phyloP scores from a whole-genome alignment of 2,888 invertebrate species.

The Acronicta leporina region DNA sequence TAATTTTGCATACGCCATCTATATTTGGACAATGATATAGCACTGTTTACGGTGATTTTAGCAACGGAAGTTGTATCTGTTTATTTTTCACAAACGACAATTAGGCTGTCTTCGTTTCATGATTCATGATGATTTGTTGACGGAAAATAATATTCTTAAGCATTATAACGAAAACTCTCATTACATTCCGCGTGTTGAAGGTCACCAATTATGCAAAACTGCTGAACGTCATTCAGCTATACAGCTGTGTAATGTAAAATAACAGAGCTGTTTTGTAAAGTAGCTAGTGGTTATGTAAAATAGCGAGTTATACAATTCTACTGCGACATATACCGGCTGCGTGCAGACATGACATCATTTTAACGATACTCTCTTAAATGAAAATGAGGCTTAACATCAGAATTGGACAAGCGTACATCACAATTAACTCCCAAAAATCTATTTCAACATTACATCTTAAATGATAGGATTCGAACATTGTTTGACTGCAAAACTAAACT shows the following conservation, averaged over 20 bases:
- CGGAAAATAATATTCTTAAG: background rate
- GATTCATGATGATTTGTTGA: background rate
- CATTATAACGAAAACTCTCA: too few species aligned
- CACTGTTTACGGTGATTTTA: slow-evolving; percentile 1
- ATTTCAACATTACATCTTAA: background rate
- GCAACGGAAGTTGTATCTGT: slow-evolving; percentile 3
- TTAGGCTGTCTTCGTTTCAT: background rate
- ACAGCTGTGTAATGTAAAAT: too few species aligned
- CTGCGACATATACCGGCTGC: too few species aligned
- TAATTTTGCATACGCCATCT: slow-evolving; percentile 20
- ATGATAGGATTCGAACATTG: background rate
- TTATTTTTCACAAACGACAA: too few species aligned
- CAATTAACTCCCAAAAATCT: background rate
- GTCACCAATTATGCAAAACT: too few species aligned
- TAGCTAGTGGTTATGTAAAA: too few species aligned
- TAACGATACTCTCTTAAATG: too few species aligned
- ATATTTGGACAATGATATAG: slow-evolving; percentile 2
- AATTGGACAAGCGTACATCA: background rate
- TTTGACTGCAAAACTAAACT: background rate
- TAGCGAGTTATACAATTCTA: too few species aligned
- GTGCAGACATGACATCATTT: too few species aligned
- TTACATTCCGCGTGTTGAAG: too few species aligned
- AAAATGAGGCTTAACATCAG: background rate
- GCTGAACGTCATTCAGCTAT: too few species aligned
- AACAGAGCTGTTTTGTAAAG: too few species aligned